Evolutionary conservation across 1,140 invertebrate genomes (phyloP).

Genomic region (Sycobia sp.): DNA sequence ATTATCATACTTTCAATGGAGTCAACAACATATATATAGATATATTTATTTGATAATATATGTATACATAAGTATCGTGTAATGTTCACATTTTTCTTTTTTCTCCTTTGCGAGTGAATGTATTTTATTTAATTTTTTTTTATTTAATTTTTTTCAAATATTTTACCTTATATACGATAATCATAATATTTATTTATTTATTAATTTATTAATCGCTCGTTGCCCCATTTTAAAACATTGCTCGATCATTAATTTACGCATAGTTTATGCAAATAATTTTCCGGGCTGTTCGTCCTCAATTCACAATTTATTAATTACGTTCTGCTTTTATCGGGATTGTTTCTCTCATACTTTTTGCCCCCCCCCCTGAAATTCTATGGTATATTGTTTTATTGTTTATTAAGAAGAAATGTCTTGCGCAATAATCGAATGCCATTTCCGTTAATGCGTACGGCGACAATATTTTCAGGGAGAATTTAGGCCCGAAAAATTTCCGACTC

Average conservation of each 20-base stretch:
- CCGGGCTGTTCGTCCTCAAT: neutral
- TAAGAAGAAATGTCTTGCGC: constrained; percentile 19
- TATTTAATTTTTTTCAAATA: constrained; percentile 35
- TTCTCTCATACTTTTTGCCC: neutral
- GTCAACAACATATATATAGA: constrained; percentile 60
- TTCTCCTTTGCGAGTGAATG: constrained; percentile 44
- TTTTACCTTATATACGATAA: constrained; percentile 36
- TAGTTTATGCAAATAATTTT: constrained; percentile 11
- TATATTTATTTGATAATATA: constrained; percentile 52
- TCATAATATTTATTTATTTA: constrained; percentile 35
- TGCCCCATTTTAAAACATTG: constrained; percentile 33
- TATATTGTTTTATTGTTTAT: constrained; percentile 12
- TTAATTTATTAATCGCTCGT: constrained; percentile 34
- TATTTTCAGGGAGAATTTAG: constrained; percentile 21
- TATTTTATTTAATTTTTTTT: constrained; percentile 45
- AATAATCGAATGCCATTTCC: constrained; percentile 20
- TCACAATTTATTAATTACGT: neutral
- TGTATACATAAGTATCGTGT: constrained; percentile 58
- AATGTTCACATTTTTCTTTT: constrained; percentile 42
- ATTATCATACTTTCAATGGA: constrained; percentile 62
- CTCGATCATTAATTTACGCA: constrained; percentile 1
- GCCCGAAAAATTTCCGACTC: too few species aligned
- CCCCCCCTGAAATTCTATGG: too few species aligned
- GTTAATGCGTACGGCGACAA: constrained; percentile 8
- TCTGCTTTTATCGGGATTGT: too few species aligned